Conservation (phyloP, 37 sponge, comb jelly and placozoan species). For the Crambe crambe region DNA sequence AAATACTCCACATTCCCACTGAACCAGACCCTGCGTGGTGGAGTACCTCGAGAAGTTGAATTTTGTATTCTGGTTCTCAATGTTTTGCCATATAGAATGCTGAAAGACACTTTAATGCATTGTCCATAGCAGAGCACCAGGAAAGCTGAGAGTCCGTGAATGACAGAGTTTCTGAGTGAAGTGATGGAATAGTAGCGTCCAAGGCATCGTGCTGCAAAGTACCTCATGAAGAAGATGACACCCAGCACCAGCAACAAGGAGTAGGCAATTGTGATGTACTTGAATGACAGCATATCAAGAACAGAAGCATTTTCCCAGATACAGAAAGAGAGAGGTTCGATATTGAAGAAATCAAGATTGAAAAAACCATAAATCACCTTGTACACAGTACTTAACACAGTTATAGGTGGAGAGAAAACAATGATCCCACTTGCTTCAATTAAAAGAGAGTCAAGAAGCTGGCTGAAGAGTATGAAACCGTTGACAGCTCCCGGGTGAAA, state of each 20-base stretch:
- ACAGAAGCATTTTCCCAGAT: slow-evolving; percentile 41
- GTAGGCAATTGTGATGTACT: slow-evolving; percentile 38
- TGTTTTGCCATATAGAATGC: not conserved
- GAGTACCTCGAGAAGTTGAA: not conserved
- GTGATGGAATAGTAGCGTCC: not conserved
- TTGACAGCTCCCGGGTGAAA: slow-evolving; percentile 36
- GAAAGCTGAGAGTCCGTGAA: slow-evolving; percentile 39
- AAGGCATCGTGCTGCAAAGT: not conserved
- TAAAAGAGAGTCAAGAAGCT: slow-evolving; percentile 26
- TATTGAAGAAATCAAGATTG: slow-evolving; percentile 46
- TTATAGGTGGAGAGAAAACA: not conserved
- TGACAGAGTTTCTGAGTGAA: not conserved
- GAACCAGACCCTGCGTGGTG: not conserved
- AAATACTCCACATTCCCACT: slow-evolving; percentile 36
- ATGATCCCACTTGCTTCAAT: slow-evolving; percentile 32
- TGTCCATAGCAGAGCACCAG: slow-evolving; percentile 37
- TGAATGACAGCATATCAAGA: slow-evolving; percentile 39
- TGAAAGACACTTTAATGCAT: slow-evolving; percentile 15
- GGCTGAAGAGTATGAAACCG: slow-evolving; percentile 49
- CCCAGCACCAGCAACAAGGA: slow-evolving; percentile 18
- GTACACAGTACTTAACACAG: not conserved
- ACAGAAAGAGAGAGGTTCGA: slow-evolving; percentile 46
- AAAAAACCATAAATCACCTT: slow-evolving; percentile 48
- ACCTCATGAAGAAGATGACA: slow-evolving; percentile 16
- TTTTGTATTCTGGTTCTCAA: not conserved